Conservation (phyloP, 2,113 vertebrate genomes). For the Merops nubicus region DNA sequence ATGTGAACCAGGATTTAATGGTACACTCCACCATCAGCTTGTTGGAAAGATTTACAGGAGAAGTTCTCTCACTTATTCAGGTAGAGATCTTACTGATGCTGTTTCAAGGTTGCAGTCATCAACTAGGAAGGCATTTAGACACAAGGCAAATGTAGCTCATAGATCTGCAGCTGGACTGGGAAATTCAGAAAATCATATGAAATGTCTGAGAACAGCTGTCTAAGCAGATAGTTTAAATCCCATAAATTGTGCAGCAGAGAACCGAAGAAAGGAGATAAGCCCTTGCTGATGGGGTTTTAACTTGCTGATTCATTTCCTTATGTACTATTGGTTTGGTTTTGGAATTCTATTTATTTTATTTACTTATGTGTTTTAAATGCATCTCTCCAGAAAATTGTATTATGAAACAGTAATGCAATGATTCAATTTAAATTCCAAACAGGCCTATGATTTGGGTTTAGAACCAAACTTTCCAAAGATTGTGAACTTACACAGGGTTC, state of each 20-base stretch:
- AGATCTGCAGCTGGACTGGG: not conserved
- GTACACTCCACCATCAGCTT: not conserved
- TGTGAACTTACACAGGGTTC: not conserved
- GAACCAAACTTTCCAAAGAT: not conserved
- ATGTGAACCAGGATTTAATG: not conserved
- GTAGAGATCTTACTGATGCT: not conserved
- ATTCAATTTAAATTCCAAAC: not conserved
- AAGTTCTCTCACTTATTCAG: not conserved
- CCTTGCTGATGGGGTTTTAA: not conserved
- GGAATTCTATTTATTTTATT: not conserved
- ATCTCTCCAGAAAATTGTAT: not conserved
- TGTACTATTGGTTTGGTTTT: not conserved
- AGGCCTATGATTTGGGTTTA: not conserved
- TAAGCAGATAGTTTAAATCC: not conserved
- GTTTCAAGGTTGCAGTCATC: slow-evolving; percentile 12
- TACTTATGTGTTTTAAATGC: not conserved
- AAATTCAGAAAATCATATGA: not conserved
- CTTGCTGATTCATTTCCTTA: not conserved
- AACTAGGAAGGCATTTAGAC: not conserved
- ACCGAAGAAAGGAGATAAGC: not conserved
- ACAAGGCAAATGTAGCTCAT: not conserved
- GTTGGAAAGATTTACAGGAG: not conserved
- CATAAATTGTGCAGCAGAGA: not conserved
- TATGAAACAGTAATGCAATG: not conserved
- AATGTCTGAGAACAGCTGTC: not conserved